These are phyloP conservation scores for Kradibia gibbosae DNA, from an alignment of 1,140 invertebrate genomes.

Conservation along the genomic window DNA sequence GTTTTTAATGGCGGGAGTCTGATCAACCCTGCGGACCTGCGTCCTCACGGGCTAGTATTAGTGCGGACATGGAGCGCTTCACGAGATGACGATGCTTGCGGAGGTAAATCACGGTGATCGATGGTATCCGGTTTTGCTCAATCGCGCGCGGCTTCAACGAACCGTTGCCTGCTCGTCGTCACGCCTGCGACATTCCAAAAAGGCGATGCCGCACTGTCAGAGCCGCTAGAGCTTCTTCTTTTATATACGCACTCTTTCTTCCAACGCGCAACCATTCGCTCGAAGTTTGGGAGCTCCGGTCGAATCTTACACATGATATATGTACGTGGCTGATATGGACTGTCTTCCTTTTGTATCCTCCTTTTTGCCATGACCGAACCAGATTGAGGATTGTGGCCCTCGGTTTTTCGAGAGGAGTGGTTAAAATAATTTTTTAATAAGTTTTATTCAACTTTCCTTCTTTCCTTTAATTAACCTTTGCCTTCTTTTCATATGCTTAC, in stretches of 20 bases:
- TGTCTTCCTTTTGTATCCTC: slow-evolving; percentile 2
- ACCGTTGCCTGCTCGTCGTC: slow-evolving; percentile 51
- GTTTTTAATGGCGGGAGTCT: slow-evolving; percentile 59
- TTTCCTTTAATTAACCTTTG: not conserved
- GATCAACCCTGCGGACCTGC: not conserved
- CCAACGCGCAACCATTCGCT: not conserved
- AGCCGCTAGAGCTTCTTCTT: not conserved
- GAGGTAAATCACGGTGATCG: slow-evolving; percentile 63
- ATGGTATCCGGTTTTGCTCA: slow-evolving; percentile 64
- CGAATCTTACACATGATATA: not conserved
- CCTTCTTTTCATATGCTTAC: slow-evolving; percentile 16
- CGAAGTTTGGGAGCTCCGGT: not conserved
- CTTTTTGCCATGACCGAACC: not conserved
- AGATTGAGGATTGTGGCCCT: slow-evolving; percentile 16
- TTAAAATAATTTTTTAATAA: slow-evolving; percentile 35
- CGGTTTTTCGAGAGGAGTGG: not conserved
- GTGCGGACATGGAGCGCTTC: slow-evolving; percentile 30
- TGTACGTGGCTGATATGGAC: slow-evolving; percentile 33
- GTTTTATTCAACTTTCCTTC: slow-evolving; percentile 16
- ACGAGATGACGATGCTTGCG: slow-evolving; percentile 57
- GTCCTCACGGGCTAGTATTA: slow-evolving; percentile 46
- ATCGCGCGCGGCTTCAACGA: slow-evolving; percentile 60
- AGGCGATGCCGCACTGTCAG: slow-evolving; percentile 24
- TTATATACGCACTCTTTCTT: not conserved
- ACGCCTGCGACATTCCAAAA: slow-evolving; percentile 63